A percentile compares a stretch with the other conserved stretches of the same genome.
phyloP scores from a whole-genome alignment of 2,888 invertebrate species.

The Agrilus mali region DNA sequence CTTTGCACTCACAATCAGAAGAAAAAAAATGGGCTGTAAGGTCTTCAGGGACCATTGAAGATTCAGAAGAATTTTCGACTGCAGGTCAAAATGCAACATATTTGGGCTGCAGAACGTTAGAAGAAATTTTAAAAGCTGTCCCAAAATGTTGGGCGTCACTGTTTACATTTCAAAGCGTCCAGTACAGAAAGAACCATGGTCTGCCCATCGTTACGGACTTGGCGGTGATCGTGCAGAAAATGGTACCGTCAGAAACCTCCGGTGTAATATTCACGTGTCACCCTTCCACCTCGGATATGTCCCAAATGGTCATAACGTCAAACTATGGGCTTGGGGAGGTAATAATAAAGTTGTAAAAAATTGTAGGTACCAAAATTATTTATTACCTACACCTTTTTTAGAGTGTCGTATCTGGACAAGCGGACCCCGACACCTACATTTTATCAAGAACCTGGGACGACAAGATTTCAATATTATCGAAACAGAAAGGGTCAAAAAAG shows the following conservation, averaged over 20 bases:
- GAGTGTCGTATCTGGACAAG: slow-evolving; percentile 67
- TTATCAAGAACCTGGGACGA: slow-evolving; percentile 39
- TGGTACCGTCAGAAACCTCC: slow-evolving; percentile 57
- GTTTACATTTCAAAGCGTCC: slow-evolving; percentile 61
- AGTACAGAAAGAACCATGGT: slow-evolving; percentile 70
- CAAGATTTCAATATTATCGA: slow-evolving; percentile 34
- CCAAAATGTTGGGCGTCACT: slow-evolving; percentile 73
- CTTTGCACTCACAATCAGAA: slow-evolving; percentile 15
- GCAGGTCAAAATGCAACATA: slow-evolving; percentile 77
- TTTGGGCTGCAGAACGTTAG: slow-evolving; percentile 47
- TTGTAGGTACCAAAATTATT: not conserved
- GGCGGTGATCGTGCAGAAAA: slow-evolving; percentile 69
- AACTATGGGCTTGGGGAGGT: slow-evolving; percentile 79
- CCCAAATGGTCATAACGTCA: slow-evolving; percentile 57
- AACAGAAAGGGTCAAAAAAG: slow-evolving; percentile 42
- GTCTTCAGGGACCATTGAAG: slow-evolving; percentile 64
- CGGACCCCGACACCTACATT: slow-evolving; percentile 64
- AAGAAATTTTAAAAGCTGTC: slow-evolving; percentile 44
- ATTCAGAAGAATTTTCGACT: slow-evolving; percentile 64
- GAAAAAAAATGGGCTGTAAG: slow-evolving; percentile 47
- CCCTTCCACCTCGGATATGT: slow-evolving; percentile 58
- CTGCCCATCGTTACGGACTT: slow-evolving; percentile 53
- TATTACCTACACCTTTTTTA: slow-evolving; percentile 27
- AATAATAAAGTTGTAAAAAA: slow-evolving; percentile 8
- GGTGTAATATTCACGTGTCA: slow-evolving; percentile 76